Conservation (phyloP, 2,888 invertebrate species). For the Drosophila yooni region DNA sequence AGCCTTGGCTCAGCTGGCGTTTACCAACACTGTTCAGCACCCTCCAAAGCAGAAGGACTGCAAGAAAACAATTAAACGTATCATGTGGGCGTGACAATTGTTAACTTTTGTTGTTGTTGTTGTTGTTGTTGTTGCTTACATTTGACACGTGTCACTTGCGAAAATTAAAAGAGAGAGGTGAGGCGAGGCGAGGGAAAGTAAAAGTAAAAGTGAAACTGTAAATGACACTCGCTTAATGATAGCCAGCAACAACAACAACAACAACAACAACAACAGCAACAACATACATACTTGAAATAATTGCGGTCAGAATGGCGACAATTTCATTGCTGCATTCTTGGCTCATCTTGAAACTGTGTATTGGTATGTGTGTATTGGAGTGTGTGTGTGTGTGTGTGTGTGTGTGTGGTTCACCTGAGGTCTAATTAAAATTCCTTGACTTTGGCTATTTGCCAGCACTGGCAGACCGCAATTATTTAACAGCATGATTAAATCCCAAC, state of each 20-base stretch:
- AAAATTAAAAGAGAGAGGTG: slow-evolving; percentile 33
- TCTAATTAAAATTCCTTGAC: slow-evolving; percentile 52
- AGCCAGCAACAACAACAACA: slow-evolving; percentile 1
- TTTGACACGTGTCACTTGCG: slow-evolving; percentile 70
- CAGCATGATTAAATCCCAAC: slow-evolving; percentile 1
- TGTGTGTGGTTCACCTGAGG: background rate
- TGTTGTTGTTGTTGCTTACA: slow-evolving; percentile 39
- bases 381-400: background rate
- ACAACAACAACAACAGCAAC: slow-evolving; percentile 3
- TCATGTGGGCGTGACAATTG: slow-evolving; percentile 55
- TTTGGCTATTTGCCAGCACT: slow-evolving; percentile 4
- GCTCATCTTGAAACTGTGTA: background rate
- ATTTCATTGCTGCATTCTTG: slow-evolving; percentile 33
- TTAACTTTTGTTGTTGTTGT: slow-evolving; percentile 24
- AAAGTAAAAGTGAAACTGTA: slow-evolving; percentile 40
- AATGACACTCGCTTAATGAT: slow-evolving; percentile 58
- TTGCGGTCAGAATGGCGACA: slow-evolving; percentile 40
- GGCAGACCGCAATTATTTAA: slow-evolving; percentile 30
- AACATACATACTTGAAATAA: slow-evolving; percentile 46
- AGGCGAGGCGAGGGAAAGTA: slow-evolving; percentile 26
- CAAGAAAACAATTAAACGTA: slow-evolving; percentile 64
- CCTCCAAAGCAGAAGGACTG: background rate
- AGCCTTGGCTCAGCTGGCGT: background rate
- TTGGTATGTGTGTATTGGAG: background rate
- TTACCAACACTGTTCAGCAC: background rate